Percentiles rank a stretch among this genome's conserved stretches.
Conservation (phyloP, 2,888 invertebrate species). For the Pterostichus madidus region DNA sequence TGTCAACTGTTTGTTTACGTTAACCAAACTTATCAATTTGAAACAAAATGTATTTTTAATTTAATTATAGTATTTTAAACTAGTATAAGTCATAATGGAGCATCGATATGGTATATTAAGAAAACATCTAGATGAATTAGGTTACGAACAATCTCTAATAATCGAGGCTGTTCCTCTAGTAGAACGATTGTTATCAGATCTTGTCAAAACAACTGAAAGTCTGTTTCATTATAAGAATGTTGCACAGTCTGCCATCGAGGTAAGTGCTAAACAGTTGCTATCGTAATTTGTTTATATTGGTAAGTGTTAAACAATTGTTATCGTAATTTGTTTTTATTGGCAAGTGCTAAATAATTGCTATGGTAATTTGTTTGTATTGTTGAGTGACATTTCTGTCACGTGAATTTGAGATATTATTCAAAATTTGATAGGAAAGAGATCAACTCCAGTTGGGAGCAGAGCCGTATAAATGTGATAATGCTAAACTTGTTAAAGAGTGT, state of each 20-base stretch:
- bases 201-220: slow-evolving; percentile 92
- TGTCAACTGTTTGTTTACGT: slow-evolving; percentile 25
- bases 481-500: slow-evolving; percentile 86
- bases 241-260: slow-evolving; percentile 84
- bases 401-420: slow-evolving; percentile 1
- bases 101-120: slow-evolving; percentile 76
- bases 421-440: slow-evolving; percentile 81
- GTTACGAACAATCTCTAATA: slow-evolving; percentile 88
- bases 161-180: slow-evolving; percentile 89
- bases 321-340: no score
- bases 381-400: neutral
- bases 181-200: slow-evolving; percentile 88
- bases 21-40: slow-evolving; percentile 12
- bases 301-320: no score
- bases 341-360: neutral
- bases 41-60: slow-evolving; percentile 22
- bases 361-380: slow-evolving; percentile 18
- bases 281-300: no score
- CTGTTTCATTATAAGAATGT: slow-evolving; percentile 90
- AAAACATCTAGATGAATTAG: slow-evolving; percentile 88
- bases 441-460: slow-evolving; percentile 85
- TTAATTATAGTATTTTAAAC: slow-evolving; percentile 22
- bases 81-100: slow-evolving; percentile 72
- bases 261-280: no score
- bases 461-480: slow-evolving; percentile 90